phyloP scores from a whole-genome alignment of 1,140 invertebrate species.

The Augochlora pura region DNA sequence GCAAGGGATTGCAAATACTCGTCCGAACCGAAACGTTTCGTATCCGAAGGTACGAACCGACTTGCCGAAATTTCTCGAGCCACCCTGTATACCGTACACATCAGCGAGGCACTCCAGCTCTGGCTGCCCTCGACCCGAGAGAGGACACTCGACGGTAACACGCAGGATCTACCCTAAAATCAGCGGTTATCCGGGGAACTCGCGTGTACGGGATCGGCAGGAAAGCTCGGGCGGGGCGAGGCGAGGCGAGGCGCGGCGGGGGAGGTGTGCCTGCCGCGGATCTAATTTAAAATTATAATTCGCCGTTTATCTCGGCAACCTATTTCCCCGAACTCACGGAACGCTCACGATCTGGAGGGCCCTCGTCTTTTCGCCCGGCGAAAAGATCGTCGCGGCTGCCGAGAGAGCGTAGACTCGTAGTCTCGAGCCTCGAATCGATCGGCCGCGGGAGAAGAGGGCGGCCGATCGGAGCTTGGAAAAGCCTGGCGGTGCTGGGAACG shows the following conservation, averaged over 20 bases:
- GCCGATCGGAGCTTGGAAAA: too few relatives aligned
- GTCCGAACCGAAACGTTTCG: too few relatives aligned
- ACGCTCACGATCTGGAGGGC: conserved; percentile 7
- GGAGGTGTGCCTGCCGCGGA: conserved; percentile 6
- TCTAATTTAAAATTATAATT: conserved; percentile 47
- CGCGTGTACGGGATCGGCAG: not conserved
- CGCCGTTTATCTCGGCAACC: conserved; percentile 31
- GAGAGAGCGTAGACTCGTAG: not conserved
- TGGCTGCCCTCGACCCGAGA: not conserved
- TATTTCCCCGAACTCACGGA: conserved; percentile 31
- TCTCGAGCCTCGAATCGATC: not conserved
- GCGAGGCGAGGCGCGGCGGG: too few relatives aligned
- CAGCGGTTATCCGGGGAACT: not conserved
- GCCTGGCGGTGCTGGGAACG: too few relatives aligned
- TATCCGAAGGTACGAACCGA: too few relatives aligned
- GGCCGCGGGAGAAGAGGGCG: not conserved
- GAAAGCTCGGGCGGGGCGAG: not conserved
- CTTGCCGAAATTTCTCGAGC: not conserved
- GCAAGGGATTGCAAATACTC: too few relatives aligned
- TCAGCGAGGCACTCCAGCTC: not conserved
- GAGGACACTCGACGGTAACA: conserved; percentile 2
- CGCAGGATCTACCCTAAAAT: not conserved
- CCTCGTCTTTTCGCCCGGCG: not conserved
- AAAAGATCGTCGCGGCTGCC: not conserved
- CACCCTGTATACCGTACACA: not conserved